These are phyloP conservation scores for Orbicella faveolata DNA, from an alignment of 64 coral and sea anemone genomes.

Conservation along the genomic window DNA sequence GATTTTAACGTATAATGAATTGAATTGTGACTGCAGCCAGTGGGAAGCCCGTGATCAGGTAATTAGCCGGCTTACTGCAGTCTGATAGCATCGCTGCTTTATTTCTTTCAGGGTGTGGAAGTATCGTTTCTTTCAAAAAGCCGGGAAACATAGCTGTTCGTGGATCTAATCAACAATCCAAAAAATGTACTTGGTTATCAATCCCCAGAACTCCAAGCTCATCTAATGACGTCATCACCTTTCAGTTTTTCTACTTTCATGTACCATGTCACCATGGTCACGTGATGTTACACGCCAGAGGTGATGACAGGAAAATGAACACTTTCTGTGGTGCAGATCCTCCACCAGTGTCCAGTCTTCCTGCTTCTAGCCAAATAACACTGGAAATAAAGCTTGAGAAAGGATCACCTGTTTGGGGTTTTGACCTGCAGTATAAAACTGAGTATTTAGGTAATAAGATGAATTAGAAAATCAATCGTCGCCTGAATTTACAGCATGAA, in stretches of 20 bases:
- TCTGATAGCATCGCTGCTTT: neutral
- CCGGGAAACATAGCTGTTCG: conserved; percentile 51
- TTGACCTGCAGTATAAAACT: conserved; percentile 58
- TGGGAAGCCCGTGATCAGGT: no score
- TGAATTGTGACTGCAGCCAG: no score
- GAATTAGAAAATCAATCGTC: neutral
- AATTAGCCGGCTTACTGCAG: neutral
- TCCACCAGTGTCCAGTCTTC: conserved; percentile 27
- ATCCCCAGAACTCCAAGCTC: conserved; percentile 31
- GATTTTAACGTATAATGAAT: no score
- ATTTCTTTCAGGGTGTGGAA: conserved; percentile 57
- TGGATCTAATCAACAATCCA: conserved; percentile 30
- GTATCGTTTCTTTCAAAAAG: conserved; percentile 35
- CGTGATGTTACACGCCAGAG: conserved; percentile 23
- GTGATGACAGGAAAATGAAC: conserved; percentile 20
- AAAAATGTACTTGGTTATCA: conserved; percentile 64
- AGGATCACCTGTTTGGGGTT: conserved; percentile 47
- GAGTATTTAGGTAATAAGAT: conserved; percentile 63
- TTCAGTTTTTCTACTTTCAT: conserved; percentile 78
- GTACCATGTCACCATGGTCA: conserved; percentile 69
- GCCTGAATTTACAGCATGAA: neutral
- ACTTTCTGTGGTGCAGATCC: conserved; percentile 47
- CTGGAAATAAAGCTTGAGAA: conserved; percentile 58
- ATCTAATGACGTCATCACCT: conserved; percentile 36
- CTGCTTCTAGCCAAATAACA: conserved; percentile 51